Base-by-base conservation (phyloP, 2,113 vertebrate species). In the Scartelaos histophorus region DNA sequence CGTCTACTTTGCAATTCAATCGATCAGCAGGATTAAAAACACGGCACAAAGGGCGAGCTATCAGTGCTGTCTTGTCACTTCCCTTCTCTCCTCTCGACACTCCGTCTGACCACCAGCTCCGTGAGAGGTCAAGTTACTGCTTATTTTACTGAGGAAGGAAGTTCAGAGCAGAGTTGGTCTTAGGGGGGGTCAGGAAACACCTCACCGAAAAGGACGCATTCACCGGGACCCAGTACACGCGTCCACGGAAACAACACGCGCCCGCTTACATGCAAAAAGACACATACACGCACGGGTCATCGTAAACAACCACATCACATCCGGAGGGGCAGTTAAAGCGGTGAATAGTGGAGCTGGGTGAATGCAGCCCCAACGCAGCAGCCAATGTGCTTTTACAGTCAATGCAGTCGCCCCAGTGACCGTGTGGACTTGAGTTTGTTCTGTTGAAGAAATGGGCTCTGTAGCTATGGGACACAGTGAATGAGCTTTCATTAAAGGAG, bases 141-240 rank as follows among this genome's bases (percentile, higher is more conserved):
- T 88, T 86, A 78, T 90, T 92, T 91, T 81, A 87, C 79, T 47
- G 73, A 76, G 93, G 90, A 92, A 93, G 92, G 93, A 93, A 93
- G 80, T 66, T 69, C 74, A 57, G 71, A 77, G 69, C 72, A 81
- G 80, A 80, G 62, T 76, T 82, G 62, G 82, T 68, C 79, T 74
- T 77, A 49, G 80, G 85, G 82, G 70, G 79, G 80, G 85, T 77
- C 87, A 93, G 93, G 92, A 94, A 94, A 85, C 80, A 51, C 64
- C 74, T 70, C 34, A 53, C 25, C 82, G 82, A 81, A 78, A 82
- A 60, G 47, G 72, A 49, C 64, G 79, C 82, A 79, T 84, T 91
- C 81, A 75, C 67, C 13, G 9, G 34, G 75, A 64, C 89, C 83
- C 82, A 35, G 78, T 81, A 78, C 29, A 71, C 82, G 86, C 35